Evolutionary conservation across 2,888 invertebrate species (phyloP).

Genomic region (Andricus curvator): DNA sequence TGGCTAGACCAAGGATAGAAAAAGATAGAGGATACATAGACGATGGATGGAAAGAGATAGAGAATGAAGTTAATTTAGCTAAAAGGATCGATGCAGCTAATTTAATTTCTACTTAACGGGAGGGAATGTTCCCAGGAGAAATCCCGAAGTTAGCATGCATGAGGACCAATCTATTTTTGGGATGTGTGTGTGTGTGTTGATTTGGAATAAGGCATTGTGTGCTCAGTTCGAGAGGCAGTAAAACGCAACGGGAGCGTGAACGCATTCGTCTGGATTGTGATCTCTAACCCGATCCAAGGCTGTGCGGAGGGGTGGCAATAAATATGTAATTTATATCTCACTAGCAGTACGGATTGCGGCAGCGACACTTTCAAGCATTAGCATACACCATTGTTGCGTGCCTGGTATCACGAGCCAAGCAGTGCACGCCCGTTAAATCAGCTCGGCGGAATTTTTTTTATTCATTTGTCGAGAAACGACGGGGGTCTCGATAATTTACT

Average conservation of each 20-base stretch:
- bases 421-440: constrained; percentile 30
- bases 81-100: too few relatives aligned
- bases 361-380: constrained; percentile 68
- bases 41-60: too few relatives aligned
- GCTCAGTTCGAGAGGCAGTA: constrained; percentile 43
- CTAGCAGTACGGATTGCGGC: constrained; percentile 63
- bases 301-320: constrained; percentile 61
- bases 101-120: too few relatives aligned
- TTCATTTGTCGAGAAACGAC: constrained; percentile 24
- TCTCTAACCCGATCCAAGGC: constrained; percentile 62
- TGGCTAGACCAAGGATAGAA: too few relatives aligned
- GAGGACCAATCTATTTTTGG: background rate
- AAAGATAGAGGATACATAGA: too few relatives aligned
- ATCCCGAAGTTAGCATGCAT: too few relatives aligned
- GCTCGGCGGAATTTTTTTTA: background rate
- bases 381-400: constrained; percentile 66
- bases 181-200: background rate
- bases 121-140: too few relatives aligned
- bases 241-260: constrained; percentile 58
- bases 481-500: constrained; percentile 31
- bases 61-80: too few relatives aligned
- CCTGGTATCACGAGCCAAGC: constrained; percentile 59
- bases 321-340: constrained; percentile 69
- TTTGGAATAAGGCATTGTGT: too few relatives aligned
- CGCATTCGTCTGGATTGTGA: constrained; percentile 59